phyloP scores from a whole-genome alignment of 2,888 invertebrate species.

The Macaria liturata region DNA sequence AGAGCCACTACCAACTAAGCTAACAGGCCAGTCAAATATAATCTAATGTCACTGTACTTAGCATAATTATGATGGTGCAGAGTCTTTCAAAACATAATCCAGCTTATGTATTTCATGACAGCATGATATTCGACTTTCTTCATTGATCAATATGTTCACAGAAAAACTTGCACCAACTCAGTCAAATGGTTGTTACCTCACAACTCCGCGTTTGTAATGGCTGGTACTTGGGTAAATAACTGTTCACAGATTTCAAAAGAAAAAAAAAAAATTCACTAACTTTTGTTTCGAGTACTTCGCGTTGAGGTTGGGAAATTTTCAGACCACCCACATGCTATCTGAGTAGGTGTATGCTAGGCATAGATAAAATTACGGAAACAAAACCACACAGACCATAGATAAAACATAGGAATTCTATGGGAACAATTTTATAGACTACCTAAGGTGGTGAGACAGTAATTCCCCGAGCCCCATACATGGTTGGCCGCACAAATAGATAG shows the following conservation, averaged over 20 bases:
- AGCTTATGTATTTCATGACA: neutral
- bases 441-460: too few relatives aligned
- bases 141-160: neutral
- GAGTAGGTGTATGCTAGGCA: too few relatives aligned
- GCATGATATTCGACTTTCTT: neutral
- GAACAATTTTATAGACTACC: too few relatives aligned
- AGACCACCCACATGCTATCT: neutral
- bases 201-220: neutral
- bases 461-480: too few relatives aligned
- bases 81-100: neutral
- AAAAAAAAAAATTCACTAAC: neutral
- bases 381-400: too few relatives aligned
- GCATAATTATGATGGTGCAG: neutral
- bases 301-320: neutral
- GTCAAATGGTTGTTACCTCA: neutral
- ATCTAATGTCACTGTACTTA: neutral
- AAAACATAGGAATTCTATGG: too few relatives aligned
- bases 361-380: too few relatives aligned
- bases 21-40: too few relatives aligned
- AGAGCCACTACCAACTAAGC: too few relatives aligned
- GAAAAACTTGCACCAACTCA: slow-evolving; percentile 1
- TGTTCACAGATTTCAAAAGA: neutral
- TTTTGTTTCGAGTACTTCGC: neutral
- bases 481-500: too few relatives aligned
- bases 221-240: neutral